These are phyloP conservation scores for Danio aesculapii DNA, from an alignment of 2,797 vertebrate genomes.

Conservation along the genomic window DNA sequence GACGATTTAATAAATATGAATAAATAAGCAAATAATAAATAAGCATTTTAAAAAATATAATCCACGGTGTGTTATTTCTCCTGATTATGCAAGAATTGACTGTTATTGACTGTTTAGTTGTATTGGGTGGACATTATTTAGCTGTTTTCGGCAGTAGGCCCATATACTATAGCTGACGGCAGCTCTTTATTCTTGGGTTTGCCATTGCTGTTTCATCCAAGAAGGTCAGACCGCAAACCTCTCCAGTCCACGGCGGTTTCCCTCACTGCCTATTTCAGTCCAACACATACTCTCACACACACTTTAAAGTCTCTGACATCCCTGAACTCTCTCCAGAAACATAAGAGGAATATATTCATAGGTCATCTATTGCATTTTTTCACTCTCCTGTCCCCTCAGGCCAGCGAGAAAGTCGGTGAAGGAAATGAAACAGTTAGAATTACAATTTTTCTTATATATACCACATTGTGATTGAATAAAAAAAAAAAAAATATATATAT, in stretches of 20 bases:
- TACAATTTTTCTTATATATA: not conserved
- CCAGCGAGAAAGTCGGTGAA: not conserved
- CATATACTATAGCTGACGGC: slow-evolving; percentile 12
- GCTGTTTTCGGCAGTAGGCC: not conserved
- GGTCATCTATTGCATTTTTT: not conserved
- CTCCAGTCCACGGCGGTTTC: slow-evolving; percentile 3
- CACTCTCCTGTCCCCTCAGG: not conserved
- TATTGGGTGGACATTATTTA: not conserved
- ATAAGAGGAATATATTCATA: slow-evolving; percentile 7
- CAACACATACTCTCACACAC: not conserved
- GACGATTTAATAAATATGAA: too few relatives aligned
- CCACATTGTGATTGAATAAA: not conserved
- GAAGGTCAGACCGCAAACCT: slow-evolving; percentile 1
- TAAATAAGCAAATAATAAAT: too few relatives aligned
- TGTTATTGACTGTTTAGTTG: not conserved
- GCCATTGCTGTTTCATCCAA: not conserved
- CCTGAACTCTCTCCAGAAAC: slow-evolving; percentile 3
- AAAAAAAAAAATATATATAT: too few relatives aligned
- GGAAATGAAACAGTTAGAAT: not conserved
- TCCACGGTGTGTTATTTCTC: not conserved
- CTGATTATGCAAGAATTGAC: not conserved
- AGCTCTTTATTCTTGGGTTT: slow-evolving; percentile 24
- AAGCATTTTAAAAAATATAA: too few relatives aligned
- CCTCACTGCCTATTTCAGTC: slow-evolving; percentile 6
- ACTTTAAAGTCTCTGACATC: not conserved